Base-by-base conservation (phyloP, 2,797 vertebrate species). In the Enteromius unitaeniatus region DNA sequence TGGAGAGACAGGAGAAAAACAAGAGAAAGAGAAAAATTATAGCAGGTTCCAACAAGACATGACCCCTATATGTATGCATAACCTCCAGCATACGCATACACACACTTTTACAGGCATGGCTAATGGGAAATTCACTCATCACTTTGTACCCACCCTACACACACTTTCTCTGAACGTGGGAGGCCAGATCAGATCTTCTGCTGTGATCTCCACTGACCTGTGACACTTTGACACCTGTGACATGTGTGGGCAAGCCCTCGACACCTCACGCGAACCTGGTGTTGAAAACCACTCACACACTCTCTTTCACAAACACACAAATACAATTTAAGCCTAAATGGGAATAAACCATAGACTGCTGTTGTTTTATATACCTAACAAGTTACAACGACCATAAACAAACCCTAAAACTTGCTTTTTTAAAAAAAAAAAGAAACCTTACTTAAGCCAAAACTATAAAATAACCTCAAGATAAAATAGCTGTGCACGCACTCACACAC, bases 41-140 rank as follows among this genome's bases (percentile, higher is more conserved):
- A 26, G 42, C 80, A 75, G 28, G 80, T 75, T 75, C 6, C 14
- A 82, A 82, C 81, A 74, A 19, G 72, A 28, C n/a, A 13, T 26
- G 70, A 75, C 70, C 70, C 28, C 58, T 34, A 53, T 37, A 26
- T 28, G 14, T 53, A 26, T 23, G 42, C 28, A 42, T 28, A 80
- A 82, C 60, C 60, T 82, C 60, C 72, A 75, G 17, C 40, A 10
- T 28, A 60, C 28, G 34, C 28, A 37, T 28, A 19, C 26, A 17
- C 19, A 26, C 49, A 55, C 65, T 70, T 55, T 58, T 26, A 69
- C 21, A 17, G 6, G 28, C 55, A 74, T 31, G 9, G 21, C 80
- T 74, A 34, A 64, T 51, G 70, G 80, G 70, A 82, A 75, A 75
- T 51, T 65, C 70, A 75, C 58, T 82, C 80, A 51, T 82, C 69